A percentile compares a stretch with the other conserved stretches of the same genome.
Conservation (phyloP, 2,113 vertebrate species). For the Gila orcuttii region DNA sequence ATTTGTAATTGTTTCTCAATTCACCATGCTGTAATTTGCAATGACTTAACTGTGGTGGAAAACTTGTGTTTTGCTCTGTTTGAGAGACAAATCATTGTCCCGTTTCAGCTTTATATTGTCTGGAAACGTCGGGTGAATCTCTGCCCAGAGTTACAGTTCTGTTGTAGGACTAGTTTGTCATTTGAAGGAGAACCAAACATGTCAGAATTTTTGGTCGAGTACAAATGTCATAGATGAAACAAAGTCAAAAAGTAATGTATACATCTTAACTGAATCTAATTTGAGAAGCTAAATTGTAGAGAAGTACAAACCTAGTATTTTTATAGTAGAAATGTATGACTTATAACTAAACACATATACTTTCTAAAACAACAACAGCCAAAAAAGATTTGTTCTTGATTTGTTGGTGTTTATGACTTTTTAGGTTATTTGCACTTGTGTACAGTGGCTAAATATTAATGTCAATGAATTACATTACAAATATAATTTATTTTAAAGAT, state of each 20-base stretch:
- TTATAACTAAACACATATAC: slow-evolving; percentile 81
- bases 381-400: slow-evolving; percentile 58
- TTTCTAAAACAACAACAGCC: slow-evolving; percentile 70
- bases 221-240: slow-evolving; percentile 54
- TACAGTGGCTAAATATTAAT: slow-evolving; percentile 7
- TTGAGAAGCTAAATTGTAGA: slow-evolving; percentile 63
- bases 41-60: not conserved
- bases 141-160: slow-evolving; percentile 37
- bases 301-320: slow-evolving; percentile 73
- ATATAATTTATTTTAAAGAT: too few species aligned
- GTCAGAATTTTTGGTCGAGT: slow-evolving; percentile 61
- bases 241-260: slow-evolving; percentile 47
- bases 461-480: not conserved
- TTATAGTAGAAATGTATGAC: slow-evolving; percentile 63
- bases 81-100: slow-evolving; percentile 34
- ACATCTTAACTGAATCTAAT: slow-evolving; percentile 62
- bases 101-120: slow-evolving; percentile 31
- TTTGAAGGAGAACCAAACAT: slow-evolving; percentile 37
- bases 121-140: slow-evolving; percentile 41
- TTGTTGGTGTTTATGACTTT: slow-evolving; percentile 39
- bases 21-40: slow-evolving; percentile 29
- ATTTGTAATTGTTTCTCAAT: slow-evolving; percentile 19
- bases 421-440: not conserved
- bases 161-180: slow-evolving; percentile 43
- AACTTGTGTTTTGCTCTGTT: slow-evolving; percentile 21